Conservation (phyloP, 1,140 invertebrate species). For the Caenorhabditis brenneri region DNA sequence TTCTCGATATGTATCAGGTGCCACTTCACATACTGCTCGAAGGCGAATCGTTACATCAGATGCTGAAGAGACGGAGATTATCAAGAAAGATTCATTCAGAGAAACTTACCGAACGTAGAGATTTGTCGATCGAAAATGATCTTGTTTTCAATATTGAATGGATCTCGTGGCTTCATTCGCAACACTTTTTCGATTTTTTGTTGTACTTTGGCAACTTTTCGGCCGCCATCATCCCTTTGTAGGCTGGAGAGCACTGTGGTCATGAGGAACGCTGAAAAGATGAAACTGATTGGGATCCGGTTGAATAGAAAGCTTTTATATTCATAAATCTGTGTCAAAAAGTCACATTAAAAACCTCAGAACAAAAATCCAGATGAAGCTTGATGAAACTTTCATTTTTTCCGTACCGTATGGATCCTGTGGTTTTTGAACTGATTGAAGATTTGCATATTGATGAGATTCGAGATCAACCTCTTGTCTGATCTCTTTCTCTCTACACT, state of each 20-base stretch:
- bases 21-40: neutral
- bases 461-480: conserved; percentile 12
- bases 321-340: too few relatives aligned
- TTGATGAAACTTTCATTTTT: neutral
- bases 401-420: conserved; percentile 3
- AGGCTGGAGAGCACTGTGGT: neutral
- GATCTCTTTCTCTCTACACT: conserved; percentile 18
- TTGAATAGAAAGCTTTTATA: too few relatives aligned
- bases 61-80: neutral
- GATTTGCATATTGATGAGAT: conserved; percentile 30
- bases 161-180: neutral
- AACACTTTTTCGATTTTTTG: conserved; percentile 28
- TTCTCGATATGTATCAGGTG: conserved; percentile 19
- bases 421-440: neutral
- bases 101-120: neutral
- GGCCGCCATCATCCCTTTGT: conserved; percentile 6
- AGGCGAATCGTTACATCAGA: neutral
- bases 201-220: neutral
- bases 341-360: too few relatives aligned
- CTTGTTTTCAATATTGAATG: conserved; percentile 12
- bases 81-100: neutral
- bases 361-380: neutral
- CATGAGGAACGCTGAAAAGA: conserved; percentile 29
- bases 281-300: too few relatives aligned
- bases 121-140: conserved; percentile 11